phyloP scores from a whole-genome alignment of 2,888 invertebrate genomes.

The Hydropsyche betteni region DNA sequence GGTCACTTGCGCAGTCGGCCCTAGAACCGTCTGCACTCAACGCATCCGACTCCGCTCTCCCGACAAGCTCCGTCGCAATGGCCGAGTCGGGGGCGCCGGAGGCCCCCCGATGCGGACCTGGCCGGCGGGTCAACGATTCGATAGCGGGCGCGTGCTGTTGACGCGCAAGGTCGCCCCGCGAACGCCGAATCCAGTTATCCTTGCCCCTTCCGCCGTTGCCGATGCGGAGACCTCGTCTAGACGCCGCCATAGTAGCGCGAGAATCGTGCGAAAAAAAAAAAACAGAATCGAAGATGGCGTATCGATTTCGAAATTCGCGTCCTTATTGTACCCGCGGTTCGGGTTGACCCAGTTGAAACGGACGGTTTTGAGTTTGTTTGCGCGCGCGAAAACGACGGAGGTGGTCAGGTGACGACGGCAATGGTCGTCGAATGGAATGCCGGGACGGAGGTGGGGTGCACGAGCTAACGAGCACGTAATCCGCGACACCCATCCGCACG shows the following conservation, averaged over 20 bases:
- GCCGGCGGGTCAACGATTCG: conserved; percentile 5
- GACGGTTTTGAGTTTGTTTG: no score
- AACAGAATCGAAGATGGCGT: no score
- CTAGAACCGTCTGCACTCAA: no score
- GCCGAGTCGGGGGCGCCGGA: no score
- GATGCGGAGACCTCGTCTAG: conserved; percentile 7
- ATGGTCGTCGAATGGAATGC: background rate
- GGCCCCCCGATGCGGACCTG: background rate
- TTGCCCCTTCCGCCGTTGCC: conserved; percentile 27
- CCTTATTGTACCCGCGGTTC: no score
- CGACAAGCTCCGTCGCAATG: no score
- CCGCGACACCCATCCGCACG: background rate
- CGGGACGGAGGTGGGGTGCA: conserved; percentile 4
- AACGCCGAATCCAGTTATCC: conserved; percentile 34
- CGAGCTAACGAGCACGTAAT: conserved; percentile 24
- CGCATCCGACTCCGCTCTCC: no score
- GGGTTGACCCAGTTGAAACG: no score
- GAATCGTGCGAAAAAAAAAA: no score
- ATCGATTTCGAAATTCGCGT: no score
- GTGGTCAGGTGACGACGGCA: conserved; percentile 10
- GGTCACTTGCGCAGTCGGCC: no score
- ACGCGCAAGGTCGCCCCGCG: conserved; percentile 22
- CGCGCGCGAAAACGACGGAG: background rate
- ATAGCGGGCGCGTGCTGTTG: conserved; percentile 4
- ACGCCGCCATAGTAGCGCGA: background rate